A percentile compares a stretch with the other conserved stretches of the same genome.
Conservation (phyloP, 2,797 vertebrate species). For the Pampus argenteus region DNA sequence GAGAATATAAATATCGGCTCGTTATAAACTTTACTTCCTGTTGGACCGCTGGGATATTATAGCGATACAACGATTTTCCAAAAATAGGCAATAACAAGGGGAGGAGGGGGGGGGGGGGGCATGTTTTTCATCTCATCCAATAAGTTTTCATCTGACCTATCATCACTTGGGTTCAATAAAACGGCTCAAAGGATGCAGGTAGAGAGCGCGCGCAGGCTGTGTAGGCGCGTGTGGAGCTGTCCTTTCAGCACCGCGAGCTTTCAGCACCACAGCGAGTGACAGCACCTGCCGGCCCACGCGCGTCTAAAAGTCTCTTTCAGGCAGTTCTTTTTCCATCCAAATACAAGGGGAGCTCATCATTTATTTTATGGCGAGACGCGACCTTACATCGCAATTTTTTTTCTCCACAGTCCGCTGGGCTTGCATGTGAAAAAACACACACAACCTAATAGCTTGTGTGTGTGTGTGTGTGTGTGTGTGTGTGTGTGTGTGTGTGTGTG, state of each 20-base stretch:
- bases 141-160: slow-evolving; percentile 56
- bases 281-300: slow-evolving; percentile 67
- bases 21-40: slow-evolving; percentile 45
- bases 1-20: slow-evolving; percentile 26
- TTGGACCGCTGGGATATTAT: slow-evolving; percentile 11
- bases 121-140: slow-evolving; percentile 30
- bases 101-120: neutral
- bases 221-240: slow-evolving; percentile 81
- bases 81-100: slow-evolving; percentile 13
- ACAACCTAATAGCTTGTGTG: slow-evolving; percentile 7
- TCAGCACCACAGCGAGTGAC: slow-evolving; percentile 78
- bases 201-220: slow-evolving; percentile 42
- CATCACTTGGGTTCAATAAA: slow-evolving; percentile 47
- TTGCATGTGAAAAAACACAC: slow-evolving; percentile 39
- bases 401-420: slow-evolving; percentile 50
- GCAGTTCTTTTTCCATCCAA: slow-evolving; percentile 42
- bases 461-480: slow-evolving; percentile 7
- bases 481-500: slow-evolving; percentile 10
- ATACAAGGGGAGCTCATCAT: slow-evolving; percentile 56
- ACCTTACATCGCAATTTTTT: slow-evolving; percentile 55
- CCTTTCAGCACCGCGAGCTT: slow-evolving; percentile 83
- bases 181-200: slow-evolving; percentile 43
- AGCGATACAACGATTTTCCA: slow-evolving; percentile 8
- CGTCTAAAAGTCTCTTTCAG: slow-evolving; percentile 37
- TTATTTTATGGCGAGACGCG: slow-evolving; percentile 60